Evolutionary conservation across 2,797 vertebrate genomes (phyloP), one percentile per base, ranked within the genome.

Genomic region (Miichthys miiuy): DNA sequence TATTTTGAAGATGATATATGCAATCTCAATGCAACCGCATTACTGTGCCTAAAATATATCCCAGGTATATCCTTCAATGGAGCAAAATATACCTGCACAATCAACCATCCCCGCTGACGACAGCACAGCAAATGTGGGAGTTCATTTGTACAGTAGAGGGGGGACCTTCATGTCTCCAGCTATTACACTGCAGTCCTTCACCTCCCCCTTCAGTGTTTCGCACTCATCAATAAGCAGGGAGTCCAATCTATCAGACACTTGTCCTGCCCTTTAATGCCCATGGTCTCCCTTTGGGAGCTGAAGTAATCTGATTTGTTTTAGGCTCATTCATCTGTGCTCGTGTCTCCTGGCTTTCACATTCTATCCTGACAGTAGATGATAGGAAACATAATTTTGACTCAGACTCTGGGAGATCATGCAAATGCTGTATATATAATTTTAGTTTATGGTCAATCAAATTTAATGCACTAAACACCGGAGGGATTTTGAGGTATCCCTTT

Each of bases 221-320:
- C 62, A 57, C 75, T 88, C 82, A 91, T 93, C 85, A 86, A 87
- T 91, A 87, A 87, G 86, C 79, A 79, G 71, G 82, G 76, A 80
- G 68, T 79, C 72, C 57, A 71, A 69, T 72, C 57, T 63, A 69
- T 77, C 77, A 68, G 81, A 75, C 87, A 84, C 70, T 79, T 84
- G 63, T 83, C 77, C 75, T 68, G 70, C 34, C 30, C 56, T 47
- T 65, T 57, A 44, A 60, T 71, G 56, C 51, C 77, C 75, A 60
- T 69, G 56, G 58, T 79, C 27, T 73, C 62, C 64, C 70, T 75
- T 65, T 69, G 66, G 75, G 74, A 80, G 74, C 50, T 61, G 48
- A 79, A 76, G 63, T 81, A 81, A 87, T 89, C 68, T 62, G 46
- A 48, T 66, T 72, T 79, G 55, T 84, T 82, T 79, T 17, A 66